phyloP scores from a whole-genome alignment of 2,797 vertebrate genomes.

The Hypotaenidia philippensis region DNA sequence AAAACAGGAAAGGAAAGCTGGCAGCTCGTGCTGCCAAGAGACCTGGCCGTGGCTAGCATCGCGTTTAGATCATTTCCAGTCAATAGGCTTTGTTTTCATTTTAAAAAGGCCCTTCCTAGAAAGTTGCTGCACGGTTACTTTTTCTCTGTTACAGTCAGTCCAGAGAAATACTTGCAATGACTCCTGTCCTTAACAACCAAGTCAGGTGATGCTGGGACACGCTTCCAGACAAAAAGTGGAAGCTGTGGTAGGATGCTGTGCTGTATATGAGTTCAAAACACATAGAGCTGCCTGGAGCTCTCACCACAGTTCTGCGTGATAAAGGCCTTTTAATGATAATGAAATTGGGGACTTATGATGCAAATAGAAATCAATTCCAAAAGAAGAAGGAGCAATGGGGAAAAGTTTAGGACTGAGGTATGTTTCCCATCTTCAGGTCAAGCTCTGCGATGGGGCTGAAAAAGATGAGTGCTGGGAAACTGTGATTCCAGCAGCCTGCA shows the following conservation, averaged over 20 bases:
- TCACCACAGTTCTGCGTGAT: neutral
- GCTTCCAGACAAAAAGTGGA: constrained; percentile 31
- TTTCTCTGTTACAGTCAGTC: neutral
- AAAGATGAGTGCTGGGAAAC: neutral
- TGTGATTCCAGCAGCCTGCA: neutral
- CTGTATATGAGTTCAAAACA: constrained; percentile 28
- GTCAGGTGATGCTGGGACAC: neutral
- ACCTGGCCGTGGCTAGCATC: constrained; percentile 44
- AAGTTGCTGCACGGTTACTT: constrained; percentile 35
- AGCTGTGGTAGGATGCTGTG: neutral
- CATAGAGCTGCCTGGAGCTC: constrained; percentile 26
- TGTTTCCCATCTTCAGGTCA: neutral
- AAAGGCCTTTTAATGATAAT: neutral
- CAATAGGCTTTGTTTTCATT: constrained; percentile 52
- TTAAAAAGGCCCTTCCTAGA: constrained; percentile 19
- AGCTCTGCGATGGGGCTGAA: neutral
- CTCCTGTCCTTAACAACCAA: neutral
- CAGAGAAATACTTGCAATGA: neutral
- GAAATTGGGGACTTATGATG: neutral
- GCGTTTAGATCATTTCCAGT: constrained; percentile 45
- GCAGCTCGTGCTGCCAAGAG: constrained; percentile 24
- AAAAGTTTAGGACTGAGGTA: neutral
- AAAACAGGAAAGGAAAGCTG: constrained; percentile 68
- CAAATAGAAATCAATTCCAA: neutral
- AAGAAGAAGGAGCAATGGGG: neutral